Evolutionary conservation across 92 coral and sea anemone species (phyloP), one percentile per base, ranked within the genome.

Genomic region (Porites evermanni): DNA sequence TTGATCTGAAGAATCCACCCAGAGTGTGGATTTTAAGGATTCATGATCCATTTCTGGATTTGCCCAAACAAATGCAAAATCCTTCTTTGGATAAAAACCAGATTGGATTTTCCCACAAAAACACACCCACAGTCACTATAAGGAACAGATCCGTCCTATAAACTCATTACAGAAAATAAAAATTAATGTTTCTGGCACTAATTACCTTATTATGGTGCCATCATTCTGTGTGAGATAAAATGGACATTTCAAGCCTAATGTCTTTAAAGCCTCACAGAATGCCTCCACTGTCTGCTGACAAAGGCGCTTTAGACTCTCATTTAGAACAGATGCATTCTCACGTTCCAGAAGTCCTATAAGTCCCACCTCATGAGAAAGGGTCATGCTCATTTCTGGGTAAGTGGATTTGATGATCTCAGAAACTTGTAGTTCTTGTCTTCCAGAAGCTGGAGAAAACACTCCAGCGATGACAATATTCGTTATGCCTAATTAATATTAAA

Each of bases 211-310:
- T 72, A 97, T 84, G 23, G 99, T 97, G 2, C 99, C 99, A 92
- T 97, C 99, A 90, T 97, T 97, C 88, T 95, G 99, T 18, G 99
- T 97, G 64, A 96, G 85, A 76, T 91, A 96, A 56, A 95, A 89
- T 20, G 99, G 97, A 71, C 99, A 93, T 12, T 47, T 88, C 20
- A 93, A 85, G n/a, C 98, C 97, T 75, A 94, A 74, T 13, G 44
- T 53, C 47, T 64, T 87, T 53, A 93, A 71, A 26, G 99, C 98
- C 38, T 84, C 61, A 13, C 85, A 72, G 89, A 97, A 95, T 12
- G 97, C 96, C 14, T 51, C 54, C 66, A 97, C 94, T 51, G 95
- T 92, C 78, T 74, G 92, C 18, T 76, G 68, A 86, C 95, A 92
- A 69, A 97, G 85, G 51, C 98, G 98, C 79, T 95, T 97, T 23